Evolutionary conservation across 2,888 invertebrate species (phyloP), one percentile per base, ranked within the genome.

Genomic region (Watsonalla cultraria): DNA sequence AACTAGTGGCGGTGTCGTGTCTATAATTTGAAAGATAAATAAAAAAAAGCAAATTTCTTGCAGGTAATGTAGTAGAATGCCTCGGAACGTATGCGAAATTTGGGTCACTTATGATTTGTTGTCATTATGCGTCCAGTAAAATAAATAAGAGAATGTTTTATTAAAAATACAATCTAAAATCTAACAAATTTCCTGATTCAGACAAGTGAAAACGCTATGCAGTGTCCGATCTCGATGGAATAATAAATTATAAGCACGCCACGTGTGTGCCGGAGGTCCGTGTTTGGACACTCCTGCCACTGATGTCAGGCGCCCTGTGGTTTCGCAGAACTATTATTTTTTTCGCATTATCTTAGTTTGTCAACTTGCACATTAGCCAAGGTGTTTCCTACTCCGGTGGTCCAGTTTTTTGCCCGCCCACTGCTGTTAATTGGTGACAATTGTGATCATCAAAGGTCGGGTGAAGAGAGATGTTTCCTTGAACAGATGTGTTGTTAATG

Each of bases 311-410:
- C 75, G 86, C 86, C 89, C 87, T 80, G 86, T 65, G 80, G 88
- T 76, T 85, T 77, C 70, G 78, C 79, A 70, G 80, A 75, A 74
- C 72, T 67, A 63, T 68, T 60, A 24, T 68, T 75, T 76, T 80
- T 82, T 84, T 78, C 78, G 66, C 69, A 65, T 69, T 71, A 75
- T 74, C 81, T 81, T 69, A 75, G 84, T 81, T 78, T 86, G 88
- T 89, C 89, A 89, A 81, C 87, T 85, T 76, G 71, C 84, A 89
- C 88, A 88, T 90, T 89, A 89, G 74, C 84, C 85, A 86, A 86
- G 87, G 86, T 89, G 86, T 87, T 80, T 74, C 74, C 79, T 60
- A 75, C 78, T 66, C 67, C 67, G 90, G 89, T 88, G 90, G 90
- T 86, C 89, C 62, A 61, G 51, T 70, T 84, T 88, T 87, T 85